Evolutionary conservation across 2,888 invertebrate species (phyloP), one percentile per base, ranked within the genome.

Genomic region (Taenaris catops): DNA sequence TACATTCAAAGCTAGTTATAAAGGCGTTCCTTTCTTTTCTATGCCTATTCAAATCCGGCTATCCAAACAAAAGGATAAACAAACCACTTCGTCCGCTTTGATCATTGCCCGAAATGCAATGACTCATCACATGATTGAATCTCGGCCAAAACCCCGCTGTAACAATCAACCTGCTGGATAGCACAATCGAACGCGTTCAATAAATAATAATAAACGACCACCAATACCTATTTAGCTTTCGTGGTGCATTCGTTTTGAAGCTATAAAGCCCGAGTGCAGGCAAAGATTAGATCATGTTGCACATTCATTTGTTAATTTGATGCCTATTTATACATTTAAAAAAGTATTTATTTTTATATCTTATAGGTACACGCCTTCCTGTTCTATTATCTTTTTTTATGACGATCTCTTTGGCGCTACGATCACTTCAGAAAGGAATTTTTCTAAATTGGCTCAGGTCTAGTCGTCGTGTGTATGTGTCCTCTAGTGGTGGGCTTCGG

Each of bases 321-420:
- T n/a, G n/a, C n/a, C n/a, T n/a, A n/a, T n/a, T n/a, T n/a, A n/a
- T n/a, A n/a, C n/a, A n/a, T n/a, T n/a, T n/a, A n/a, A n/a, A n/a
- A n/a, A n/a, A n/a, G n/a, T n/a, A n/a, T n/a, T n/a, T n/a, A n/a
- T n/a, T n/a, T n/a, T n/a, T n/a, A n/a, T n/a, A 16, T 0, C 1
- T 35, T 17, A 39, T 44, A 49, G 21, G 2, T 5, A 6, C 25
- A 56, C 57, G 57, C 46, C 51, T 41, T 80, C 83, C 52, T 70
- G 48, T 50, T 84, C 83, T 41, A 74, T 89, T 89, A 89, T 89
- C 75, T 87, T 81, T 87, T 90, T 91, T 91, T 91, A 91, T 91
- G 91, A 91, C 92, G 92, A 92, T 92, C 92, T 92, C 92, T 92
- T 92, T 92, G 92, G 92, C 92, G 92, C 92, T 92, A 91, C 92